Evolutionary conservation across 2,888 invertebrate genomes (phyloP).

Genomic region (Drosophila glabriapex): DNA sequence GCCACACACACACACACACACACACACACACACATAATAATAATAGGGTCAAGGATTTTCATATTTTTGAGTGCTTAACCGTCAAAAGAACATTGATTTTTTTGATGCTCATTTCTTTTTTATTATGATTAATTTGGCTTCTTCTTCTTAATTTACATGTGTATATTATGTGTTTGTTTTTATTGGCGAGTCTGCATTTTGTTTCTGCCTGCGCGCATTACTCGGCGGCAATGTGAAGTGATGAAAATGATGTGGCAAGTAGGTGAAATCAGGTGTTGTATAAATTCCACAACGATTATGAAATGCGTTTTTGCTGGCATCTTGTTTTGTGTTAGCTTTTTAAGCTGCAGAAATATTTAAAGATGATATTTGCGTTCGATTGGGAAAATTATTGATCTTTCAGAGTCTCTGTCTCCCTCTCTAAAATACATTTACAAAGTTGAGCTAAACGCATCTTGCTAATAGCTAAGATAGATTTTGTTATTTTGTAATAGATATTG

Average conservation of each 20-base stretch:
- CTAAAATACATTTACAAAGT: neutral
- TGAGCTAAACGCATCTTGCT: neutral
- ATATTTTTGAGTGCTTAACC: slow-evolving; percentile 40
- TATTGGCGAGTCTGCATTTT: slow-evolving; percentile 17
- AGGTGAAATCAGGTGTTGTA: slow-evolving; percentile 26
- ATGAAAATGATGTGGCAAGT: slow-evolving; percentile 26
- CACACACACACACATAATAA: neutral
- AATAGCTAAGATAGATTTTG: neutral
- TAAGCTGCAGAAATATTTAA: neutral
- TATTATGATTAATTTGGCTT: slow-evolving; percentile 2
- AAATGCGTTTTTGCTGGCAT: slow-evolving; percentile 15
- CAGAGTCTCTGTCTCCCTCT: neutral
- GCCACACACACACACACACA: slow-evolving; percentile 8
- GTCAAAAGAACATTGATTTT: slow-evolving; percentile 28
- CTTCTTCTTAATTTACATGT: slow-evolving; percentile 20
- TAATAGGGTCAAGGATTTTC: slow-evolving; percentile 67
- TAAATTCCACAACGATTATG: slow-evolving; percentile 35
- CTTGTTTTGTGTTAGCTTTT: neutral
- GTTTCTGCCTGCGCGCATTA: slow-evolving; percentile 22
- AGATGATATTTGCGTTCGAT: neutral
- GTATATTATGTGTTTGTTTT: slow-evolving; percentile 9
- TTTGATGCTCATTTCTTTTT: slow-evolving; percentile 3
- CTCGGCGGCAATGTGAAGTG: slow-evolving; percentile 14
- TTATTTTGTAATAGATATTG: neutral
- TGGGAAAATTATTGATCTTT: neutral